phyloP scores from a whole-genome alignment of 1,140 invertebrate species.

The Aporrectodea caliginosa region DNA sequence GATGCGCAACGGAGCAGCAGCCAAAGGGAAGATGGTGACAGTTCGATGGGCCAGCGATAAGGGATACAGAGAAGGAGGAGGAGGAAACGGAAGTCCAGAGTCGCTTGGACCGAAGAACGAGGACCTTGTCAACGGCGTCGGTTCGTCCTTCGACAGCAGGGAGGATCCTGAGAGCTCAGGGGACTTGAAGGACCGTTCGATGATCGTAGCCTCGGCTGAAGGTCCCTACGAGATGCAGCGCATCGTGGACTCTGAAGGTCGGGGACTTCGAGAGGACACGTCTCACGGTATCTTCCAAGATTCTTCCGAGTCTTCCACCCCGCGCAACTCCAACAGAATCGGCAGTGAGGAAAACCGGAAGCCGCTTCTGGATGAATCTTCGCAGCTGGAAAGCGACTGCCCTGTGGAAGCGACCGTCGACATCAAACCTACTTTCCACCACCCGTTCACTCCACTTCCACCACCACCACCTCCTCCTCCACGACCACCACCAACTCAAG shows the following conservation, averaged over 20 bases:
- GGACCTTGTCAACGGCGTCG: too few relatives aligned
- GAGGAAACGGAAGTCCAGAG: not conserved
- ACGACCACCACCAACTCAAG: not conserved
- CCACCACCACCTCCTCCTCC: not conserved
- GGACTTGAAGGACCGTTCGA: not conserved
- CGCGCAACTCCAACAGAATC: too few relatives aligned
- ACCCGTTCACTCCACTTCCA: not conserved
- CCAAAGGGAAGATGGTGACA: too few relatives aligned
- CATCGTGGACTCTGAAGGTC: not conserved
- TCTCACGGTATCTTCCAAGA: too few relatives aligned
- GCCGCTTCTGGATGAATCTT: slow-evolving; percentile 1
- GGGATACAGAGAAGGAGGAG: slow-evolving; percentile 10
- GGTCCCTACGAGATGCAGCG: not conserved
- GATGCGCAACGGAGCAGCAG: too few relatives aligned
- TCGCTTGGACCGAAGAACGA: slow-evolving; percentile 20
- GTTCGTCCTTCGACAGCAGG: too few relatives aligned
- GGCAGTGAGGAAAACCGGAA: slow-evolving; percentile 2
- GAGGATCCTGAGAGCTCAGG: slow-evolving; percentile 28
- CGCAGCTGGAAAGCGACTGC: slow-evolving; percentile 15
- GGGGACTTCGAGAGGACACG: too few relatives aligned
- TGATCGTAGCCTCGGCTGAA: not conserved
- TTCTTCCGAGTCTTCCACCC: too few relatives aligned
- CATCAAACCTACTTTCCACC: not conserved
- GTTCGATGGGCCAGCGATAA: too few relatives aligned
- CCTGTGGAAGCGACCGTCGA: not conserved